phyloP scores from a whole-genome alignment of 2,797 vertebrate species.

The Eutrigla gurnardus region DNA sequence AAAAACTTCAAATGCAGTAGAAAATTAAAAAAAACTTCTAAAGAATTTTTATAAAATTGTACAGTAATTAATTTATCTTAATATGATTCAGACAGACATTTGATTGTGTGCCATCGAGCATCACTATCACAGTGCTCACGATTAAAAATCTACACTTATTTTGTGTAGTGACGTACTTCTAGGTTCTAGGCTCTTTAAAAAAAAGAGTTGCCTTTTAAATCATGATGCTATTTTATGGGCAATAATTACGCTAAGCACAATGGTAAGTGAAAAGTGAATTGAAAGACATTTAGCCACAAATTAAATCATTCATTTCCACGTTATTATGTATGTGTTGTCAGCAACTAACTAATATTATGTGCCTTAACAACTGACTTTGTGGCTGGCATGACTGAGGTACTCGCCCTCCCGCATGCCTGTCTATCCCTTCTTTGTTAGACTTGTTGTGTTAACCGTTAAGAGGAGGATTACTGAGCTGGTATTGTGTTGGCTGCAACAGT shows the following conservation, averaged over 20 bases:
- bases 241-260: conserved; percentile 35
- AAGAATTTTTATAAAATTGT: not conserved
- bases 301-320: conserved; percentile 3
- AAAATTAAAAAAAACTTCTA: not conserved
- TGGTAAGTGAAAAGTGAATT: conserved; percentile 2
- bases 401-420: not conserved
- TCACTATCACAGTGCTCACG: not conserved
- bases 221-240: conserved; percentile 32
- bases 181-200: too few species aligned
- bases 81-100: conserved; percentile 15
- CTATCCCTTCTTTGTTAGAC: not conserved
- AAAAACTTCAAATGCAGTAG: not conserved
- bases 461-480: conserved; percentile 7
- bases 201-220: conserved; percentile 39
- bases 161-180: conserved; percentile 8
- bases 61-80: not conserved
- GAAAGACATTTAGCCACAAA: not conserved
- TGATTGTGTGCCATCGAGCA: not conserved
- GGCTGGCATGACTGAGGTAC: not conserved
- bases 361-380: not conserved
- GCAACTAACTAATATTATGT: not conserved
- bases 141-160: not conserved
- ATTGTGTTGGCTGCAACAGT: not conserved
- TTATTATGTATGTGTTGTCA: not conserved
- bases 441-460: conserved; percentile 24